phyloP scores from a whole-genome alignment of 23 tunicate genomes.

The Trididemnum nubilum region DNA sequence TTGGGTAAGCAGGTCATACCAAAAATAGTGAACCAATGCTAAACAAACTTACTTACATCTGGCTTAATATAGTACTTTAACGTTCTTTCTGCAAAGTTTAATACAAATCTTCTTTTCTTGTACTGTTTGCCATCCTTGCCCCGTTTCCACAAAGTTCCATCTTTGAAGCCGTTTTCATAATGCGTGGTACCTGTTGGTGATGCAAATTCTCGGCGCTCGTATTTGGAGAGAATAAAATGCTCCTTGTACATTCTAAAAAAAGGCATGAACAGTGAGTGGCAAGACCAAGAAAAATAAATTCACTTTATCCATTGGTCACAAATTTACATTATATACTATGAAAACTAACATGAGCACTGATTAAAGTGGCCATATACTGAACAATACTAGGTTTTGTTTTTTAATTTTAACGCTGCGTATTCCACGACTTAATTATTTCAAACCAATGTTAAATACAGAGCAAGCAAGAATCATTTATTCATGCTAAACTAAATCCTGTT shows the following conservation, averaged over 20 bases:
- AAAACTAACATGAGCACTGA: too few relatives aligned
- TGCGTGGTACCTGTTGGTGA: conserved; percentile 57
- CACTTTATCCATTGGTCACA: neutral
- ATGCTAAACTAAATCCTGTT: too few relatives aligned
- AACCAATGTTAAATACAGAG: too few relatives aligned
- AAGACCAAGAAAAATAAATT: neutral
- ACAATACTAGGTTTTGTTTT: too few relatives aligned
- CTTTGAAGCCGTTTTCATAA: conserved; percentile 66
- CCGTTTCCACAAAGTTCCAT: conserved; percentile 72
- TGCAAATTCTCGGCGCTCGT: conserved; percentile 71
- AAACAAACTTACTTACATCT: conserved; percentile 50
- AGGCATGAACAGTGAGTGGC: neutral
- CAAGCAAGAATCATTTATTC: too few relatives aligned
- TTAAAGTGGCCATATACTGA: too few relatives aligned
- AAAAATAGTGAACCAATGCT: neutral
- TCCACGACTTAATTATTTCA: too few relatives aligned
- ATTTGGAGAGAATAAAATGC: conserved; percentile 88
- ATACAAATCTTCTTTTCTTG: conserved; percentile 65
- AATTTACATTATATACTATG: too few relatives aligned
- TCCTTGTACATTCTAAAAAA: conserved; percentile 76
- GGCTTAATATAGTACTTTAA: conserved; percentile 83
- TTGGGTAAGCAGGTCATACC: too few relatives aligned
- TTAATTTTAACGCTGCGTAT: too few relatives aligned
- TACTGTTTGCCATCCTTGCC: conserved; percentile 90
- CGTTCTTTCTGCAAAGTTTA: conserved; percentile 72